Conservation (phyloP, 2,113 vertebrate genomes). For the Mastomys coucha region DNA sequence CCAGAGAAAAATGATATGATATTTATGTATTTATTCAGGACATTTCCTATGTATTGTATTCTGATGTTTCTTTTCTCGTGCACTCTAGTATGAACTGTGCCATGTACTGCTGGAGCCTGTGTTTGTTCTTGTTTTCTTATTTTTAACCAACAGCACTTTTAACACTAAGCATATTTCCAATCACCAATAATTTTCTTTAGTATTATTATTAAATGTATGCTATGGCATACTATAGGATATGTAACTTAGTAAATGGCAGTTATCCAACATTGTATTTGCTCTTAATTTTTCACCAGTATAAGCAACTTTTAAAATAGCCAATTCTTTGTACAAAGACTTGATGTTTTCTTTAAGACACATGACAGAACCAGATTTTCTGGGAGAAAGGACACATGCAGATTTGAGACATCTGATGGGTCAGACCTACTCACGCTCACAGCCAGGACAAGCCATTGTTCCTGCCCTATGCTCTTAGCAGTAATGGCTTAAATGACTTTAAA, state of each 20-base stretch:
- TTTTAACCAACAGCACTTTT: background rate
- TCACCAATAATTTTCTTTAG: background rate
- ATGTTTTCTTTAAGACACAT: conserved; percentile 52
- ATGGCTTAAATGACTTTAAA: background rate
- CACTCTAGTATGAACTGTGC: background rate
- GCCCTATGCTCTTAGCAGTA: background rate
- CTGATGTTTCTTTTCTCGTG: background rate
- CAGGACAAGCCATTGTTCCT: background rate
- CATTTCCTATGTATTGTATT: background rate
- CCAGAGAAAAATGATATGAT: background rate
- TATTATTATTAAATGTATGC: background rate
- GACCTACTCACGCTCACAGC: background rate
- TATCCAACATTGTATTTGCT: background rate
- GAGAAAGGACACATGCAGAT: background rate
- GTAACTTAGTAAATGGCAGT: background rate
- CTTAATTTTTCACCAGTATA: conserved; percentile 42
- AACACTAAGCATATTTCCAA: background rate
- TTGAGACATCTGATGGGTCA: background rate
- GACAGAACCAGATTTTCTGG: background rate
- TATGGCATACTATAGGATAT: background rate
- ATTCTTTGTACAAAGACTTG: conserved; percentile 22
- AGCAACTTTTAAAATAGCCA: background rate
- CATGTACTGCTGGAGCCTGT: background rate
- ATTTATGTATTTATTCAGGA: background rate
- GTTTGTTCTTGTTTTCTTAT: background rate